These are phyloP conservation scores for Danio jaintianensis DNA, from an alignment of 2,797 vertebrate species.

Conservation along the genomic window DNA sequence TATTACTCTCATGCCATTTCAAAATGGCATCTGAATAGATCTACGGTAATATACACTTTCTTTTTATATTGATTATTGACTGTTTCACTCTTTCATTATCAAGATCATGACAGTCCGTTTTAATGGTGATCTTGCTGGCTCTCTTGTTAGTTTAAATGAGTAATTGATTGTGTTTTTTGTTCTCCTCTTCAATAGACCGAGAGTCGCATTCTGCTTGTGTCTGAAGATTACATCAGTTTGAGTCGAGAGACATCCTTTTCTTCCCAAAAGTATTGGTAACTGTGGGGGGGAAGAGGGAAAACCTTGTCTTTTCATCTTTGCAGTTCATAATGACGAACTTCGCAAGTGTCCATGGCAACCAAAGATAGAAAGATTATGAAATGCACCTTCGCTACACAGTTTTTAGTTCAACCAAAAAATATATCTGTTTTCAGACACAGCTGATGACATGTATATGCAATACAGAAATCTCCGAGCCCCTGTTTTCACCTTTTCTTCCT, in stretches of 20 bases:
- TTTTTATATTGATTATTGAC: background rate
- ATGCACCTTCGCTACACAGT: background rate
- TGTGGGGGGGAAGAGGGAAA: background rate
- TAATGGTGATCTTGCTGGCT: background rate
- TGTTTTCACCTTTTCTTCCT: background rate
- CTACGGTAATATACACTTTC: background rate
- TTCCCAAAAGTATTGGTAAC: background rate
- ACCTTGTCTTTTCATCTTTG: conserved; percentile 28
- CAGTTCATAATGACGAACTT: conserved; percentile 21
- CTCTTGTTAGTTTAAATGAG: conserved; percentile 13
- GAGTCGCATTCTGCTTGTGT: background rate
- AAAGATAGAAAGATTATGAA: conserved; percentile 18
- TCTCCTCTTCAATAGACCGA: conserved; percentile 14
- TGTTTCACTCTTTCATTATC: background rate
- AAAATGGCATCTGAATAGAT: too few species aligned
- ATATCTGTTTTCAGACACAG: conserved; percentile 6
- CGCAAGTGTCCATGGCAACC: conserved; percentile 31
- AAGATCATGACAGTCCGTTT: background rate
- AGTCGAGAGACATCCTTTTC: background rate
- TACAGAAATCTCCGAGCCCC: background rate
- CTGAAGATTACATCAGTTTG: conserved; percentile 33
- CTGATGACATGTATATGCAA: background rate
- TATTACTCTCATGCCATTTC: background rate
- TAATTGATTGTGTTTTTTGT: background rate
- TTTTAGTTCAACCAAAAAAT: conserved; percentile 8